Evolutionary conservation across 2,113 vertebrate genomes (phyloP).

Genomic region (Sterrhoptilus dennistouni): DNA sequence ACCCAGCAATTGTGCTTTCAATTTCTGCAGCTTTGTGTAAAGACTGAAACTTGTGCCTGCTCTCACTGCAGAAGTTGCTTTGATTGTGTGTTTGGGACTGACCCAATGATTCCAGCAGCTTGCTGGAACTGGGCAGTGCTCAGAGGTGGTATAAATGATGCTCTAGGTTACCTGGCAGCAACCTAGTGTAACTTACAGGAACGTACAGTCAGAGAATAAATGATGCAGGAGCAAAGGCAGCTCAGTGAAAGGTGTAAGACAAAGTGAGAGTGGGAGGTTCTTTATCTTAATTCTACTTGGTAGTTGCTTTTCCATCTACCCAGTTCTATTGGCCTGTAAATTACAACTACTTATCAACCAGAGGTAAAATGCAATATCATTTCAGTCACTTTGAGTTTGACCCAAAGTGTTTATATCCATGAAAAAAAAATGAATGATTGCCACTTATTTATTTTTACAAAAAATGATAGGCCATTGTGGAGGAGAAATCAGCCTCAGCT

Average conservation of each 20-base stretch:
- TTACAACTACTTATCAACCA: slow-evolving; percentile 63
- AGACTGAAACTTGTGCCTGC: neutral
- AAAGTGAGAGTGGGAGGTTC: slow-evolving; percentile 46
- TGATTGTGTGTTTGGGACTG: neutral
- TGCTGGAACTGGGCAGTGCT: neutral
- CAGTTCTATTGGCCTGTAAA: slow-evolving; percentile 51
- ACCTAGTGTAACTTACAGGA: slow-evolving; percentile 43
- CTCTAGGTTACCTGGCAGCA: slow-evolving; percentile 43
- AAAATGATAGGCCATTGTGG: slow-evolving; percentile 50
- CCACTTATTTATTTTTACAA: slow-evolving; percentile 47
- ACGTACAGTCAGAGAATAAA: slow-evolving; percentile 28
- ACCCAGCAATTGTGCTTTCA: neutral
- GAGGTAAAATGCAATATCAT: slow-evolving; percentile 60
- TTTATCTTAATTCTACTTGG: slow-evolving; percentile 63
- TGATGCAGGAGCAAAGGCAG: slow-evolving; percentile 54
- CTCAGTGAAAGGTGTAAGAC: slow-evolving; percentile 50
- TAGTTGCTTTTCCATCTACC: slow-evolving; percentile 58
- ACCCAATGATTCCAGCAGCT: neutral
- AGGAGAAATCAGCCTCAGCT: slow-evolving; percentile 42
- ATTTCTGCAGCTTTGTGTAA: neutral
- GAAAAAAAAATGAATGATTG: slow-evolving; percentile 38
- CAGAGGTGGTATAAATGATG: slow-evolving; percentile 35
- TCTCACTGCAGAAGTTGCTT: neutral
- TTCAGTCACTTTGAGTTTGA: slow-evolving; percentile 68
- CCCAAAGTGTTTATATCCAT: slow-evolving; percentile 51